phyloP scores from a whole-genome alignment of 2,113 vertebrate species.

The Onychostruthus taczanowskii region DNA sequence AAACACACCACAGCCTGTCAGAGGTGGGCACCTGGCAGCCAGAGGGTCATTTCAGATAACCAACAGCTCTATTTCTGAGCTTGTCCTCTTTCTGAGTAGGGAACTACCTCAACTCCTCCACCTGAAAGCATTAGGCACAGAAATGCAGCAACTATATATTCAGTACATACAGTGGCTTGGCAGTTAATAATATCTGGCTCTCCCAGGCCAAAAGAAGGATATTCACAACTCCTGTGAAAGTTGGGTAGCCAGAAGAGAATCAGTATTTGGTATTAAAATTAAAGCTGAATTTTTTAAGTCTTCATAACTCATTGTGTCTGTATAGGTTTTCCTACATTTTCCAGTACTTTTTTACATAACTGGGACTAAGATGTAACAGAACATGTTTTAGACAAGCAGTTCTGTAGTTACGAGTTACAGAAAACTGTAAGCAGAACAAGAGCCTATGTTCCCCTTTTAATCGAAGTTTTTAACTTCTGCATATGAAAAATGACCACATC shows the following conservation, averaged over 20 bases:
- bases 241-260: not conserved
- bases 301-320: not conserved
- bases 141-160: not conserved
- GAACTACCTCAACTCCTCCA: not conserved
- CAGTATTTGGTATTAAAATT: too few relatives aligned
- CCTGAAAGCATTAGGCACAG: not conserved
- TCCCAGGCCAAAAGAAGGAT: not conserved
- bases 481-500: not conserved
- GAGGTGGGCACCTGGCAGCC: not conserved
- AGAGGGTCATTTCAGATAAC: not conserved
- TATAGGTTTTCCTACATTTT: not conserved
- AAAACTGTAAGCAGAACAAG: not conserved
- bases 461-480: not conserved
- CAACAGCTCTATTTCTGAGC: not conserved
- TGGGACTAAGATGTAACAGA: not conserved
- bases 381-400: not conserved
- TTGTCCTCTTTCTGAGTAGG: not conserved
- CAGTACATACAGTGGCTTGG: rapidly evolving
- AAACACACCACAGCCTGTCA: not conserved
- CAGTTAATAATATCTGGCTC: not conserved
- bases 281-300: not conserved
- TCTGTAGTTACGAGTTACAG: not conserved
- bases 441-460: not conserved
- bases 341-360: not conserved
- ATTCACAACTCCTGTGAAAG: not conserved